Evolutionary conservation across 1,140 invertebrate species (phyloP), one percentile per base, ranked within the genome.

Genomic region (Lasioglossum albipes): DNA sequence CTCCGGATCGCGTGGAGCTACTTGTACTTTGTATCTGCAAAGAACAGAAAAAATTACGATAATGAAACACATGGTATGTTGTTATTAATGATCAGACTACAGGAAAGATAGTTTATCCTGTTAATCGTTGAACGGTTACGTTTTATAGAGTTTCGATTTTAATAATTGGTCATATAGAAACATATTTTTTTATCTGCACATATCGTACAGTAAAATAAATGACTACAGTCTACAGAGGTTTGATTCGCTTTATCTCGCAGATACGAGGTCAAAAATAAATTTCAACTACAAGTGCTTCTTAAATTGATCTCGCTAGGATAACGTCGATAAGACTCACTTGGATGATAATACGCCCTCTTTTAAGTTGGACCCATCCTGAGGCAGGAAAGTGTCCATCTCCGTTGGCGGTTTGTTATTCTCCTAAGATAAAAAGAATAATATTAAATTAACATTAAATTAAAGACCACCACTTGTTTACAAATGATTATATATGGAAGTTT

Each of bases 351-450:
- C 87, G 4, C 90, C 93, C 79, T 94, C 94, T 75, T 92, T 92
- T 22, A 89, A 79, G 45, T 90, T 90, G 1, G 94, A 94, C 62
- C 94, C 94, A 87, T 95, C 95, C 84, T 94, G 92, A 31, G 95
- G 95, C 45, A 96, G 89, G 83, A 96, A 96, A 72, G 95, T 95
- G 82, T 96, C 95, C 91, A 96, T 91, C 90, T 96, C 95, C 4
- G 94, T 94, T 9, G 93, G 88, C n/a, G 84, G 57, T 78, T 90
- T 93, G 70, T 91, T 91, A 74, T 86, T 49, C 13, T 49, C 64
- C 74, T 77, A 18, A 6, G 67, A 59, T 20, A 68, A 64, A 73
- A 61, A 42, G n/a, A 22, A 61, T 42, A 31, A 12, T 16, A 54
- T 18, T 54, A 18, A 54, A 49, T 49, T 49, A 49, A 2, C 27